phyloP scores from a whole-genome alignment of 1,140 invertebrate species.

The Calliphora vicina region DNA sequence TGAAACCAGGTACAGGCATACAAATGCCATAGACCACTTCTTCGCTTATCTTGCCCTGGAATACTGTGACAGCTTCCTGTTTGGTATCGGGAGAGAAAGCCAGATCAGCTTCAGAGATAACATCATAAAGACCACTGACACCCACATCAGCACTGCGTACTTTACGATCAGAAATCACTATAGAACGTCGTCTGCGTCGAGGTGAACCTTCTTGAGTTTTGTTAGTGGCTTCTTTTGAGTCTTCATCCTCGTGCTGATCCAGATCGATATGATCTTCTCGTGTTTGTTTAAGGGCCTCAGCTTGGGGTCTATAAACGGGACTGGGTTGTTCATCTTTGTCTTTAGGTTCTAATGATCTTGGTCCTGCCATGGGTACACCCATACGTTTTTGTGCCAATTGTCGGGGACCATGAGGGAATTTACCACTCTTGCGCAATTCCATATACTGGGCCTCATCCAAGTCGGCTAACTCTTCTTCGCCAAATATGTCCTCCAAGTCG shows the following conservation, averaged over 20 bases:
- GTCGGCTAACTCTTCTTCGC: slow-evolving; percentile 55
- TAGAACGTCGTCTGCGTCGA: slow-evolving; percentile 68
- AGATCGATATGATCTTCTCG: slow-evolving; percentile 58
- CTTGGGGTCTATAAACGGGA: slow-evolving; percentile 56
- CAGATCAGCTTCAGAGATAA: slow-evolving; percentile 90
- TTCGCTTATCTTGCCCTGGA: slow-evolving; percentile 84
- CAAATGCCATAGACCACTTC: slow-evolving; percentile 92
- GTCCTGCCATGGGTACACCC: slow-evolving; percentile 67
- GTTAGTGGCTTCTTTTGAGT: slow-evolving; percentile 37
- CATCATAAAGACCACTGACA: slow-evolving; percentile 86
- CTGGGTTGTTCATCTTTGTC: slow-evolving; percentile 44
- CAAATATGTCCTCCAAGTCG: slow-evolving; percentile 56
- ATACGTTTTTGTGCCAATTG: slow-evolving; percentile 67
- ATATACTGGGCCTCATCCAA: slow-evolving; percentile 57
- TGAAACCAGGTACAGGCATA: slow-evolving; percentile 86
- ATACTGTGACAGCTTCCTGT: slow-evolving; percentile 83
- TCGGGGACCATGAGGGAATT: slow-evolving; percentile 83
- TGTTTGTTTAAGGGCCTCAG: slow-evolving; percentile 47
- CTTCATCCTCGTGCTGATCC: slow-evolving; percentile 43
- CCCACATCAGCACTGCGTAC: slow-evolving; percentile 83
- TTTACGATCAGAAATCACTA: slow-evolving; percentile 76
- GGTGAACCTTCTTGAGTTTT: slow-evolving; percentile 41
- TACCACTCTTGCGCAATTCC: slow-evolving; percentile 67
- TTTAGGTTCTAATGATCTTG: slow-evolving; percentile 64
- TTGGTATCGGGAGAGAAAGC: slow-evolving; percentile 86